Percentiles rank a stretch among this genome's conserved stretches.
phyloP scores from a whole-genome alignment of 2,888 invertebrate species.

The Synergus laeviventris region DNA sequence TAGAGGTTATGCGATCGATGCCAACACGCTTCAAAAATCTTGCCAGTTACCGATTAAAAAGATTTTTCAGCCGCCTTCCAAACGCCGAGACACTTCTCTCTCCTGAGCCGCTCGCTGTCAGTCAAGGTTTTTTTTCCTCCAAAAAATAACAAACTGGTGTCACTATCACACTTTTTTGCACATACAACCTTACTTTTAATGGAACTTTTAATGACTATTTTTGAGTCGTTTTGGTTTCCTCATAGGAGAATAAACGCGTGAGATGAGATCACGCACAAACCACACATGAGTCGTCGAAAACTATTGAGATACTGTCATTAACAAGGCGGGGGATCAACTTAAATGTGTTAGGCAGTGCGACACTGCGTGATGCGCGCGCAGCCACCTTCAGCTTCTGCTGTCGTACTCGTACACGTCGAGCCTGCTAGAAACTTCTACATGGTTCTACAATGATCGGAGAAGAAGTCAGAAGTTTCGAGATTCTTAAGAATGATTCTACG shows the following conservation, averaged over 20 bases:
- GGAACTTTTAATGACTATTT: background rate
- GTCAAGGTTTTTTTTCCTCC: background rate
- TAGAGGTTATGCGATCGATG: slow-evolving; percentile 41
- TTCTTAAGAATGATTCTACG: slow-evolving; percentile 11
- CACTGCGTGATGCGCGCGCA: slow-evolving; percentile 54
- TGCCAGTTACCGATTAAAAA: slow-evolving; percentile 37
- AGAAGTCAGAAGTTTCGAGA: slow-evolving; percentile 21
- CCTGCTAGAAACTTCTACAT: slow-evolving; percentile 49
- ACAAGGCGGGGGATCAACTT: slow-evolving; percentile 50
- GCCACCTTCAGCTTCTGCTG: slow-evolving; percentile 32
- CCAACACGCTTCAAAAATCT: slow-evolving; percentile 39
- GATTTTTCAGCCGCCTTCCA: slow-evolving; percentile 20
- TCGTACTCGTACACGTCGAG: too few species aligned
- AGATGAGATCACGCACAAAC: slow-evolving; percentile 16
- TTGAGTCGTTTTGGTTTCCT: slow-evolving; percentile 11
- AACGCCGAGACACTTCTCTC: slow-evolving; percentile 6
- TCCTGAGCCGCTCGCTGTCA: background rate
- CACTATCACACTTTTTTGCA: slow-evolving; percentile 12
- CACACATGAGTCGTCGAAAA: background rate
- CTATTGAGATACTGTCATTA: slow-evolving; percentile 57
- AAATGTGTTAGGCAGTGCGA: slow-evolving; percentile 56
- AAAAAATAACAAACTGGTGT: background rate
- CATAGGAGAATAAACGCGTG: slow-evolving; percentile 32
- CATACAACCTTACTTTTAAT: background rate
- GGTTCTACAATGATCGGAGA: slow-evolving; percentile 58